Base-by-base conservation (phyloP, 2,797 vertebrate species). In the Pangasius mekongensis region DNA sequence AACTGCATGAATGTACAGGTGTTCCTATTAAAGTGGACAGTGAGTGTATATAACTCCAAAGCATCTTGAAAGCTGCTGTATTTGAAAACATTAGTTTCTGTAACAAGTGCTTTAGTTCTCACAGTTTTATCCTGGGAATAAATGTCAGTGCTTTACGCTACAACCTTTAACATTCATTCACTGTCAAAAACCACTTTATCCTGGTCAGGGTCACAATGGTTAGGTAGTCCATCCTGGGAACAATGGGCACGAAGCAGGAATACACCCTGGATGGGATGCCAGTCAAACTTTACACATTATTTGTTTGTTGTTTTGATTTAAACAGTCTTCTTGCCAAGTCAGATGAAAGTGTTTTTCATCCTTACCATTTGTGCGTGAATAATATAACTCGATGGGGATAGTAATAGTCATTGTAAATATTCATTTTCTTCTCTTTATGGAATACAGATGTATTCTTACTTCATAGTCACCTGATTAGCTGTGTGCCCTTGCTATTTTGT, bases 401-500 rank as follows among this genome's bases (percentile, higher is more conserved):
- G 8, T 43, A 62, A 16, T 14, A 18, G 11, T 47, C 16, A 16
- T 3, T 47, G 33, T 82, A 60, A 60, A 43, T n/a, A 64, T 43
- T 83, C 0, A 39, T 14, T 62, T 62, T 20, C 16, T 27, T 82
- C 0, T 27, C 5, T 39, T 22, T 14, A 22, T 78, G 16, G 18
- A 66, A 22, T 30, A 20, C 58, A 62, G 11, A 83, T 71, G 36
- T 71, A 36, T 39, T 56, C n/a, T 49, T 56, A 13, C 47, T 90
- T 47, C 64, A 81, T 54, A 60, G 39, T 90, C 62, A 87, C 47
- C 82, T 88, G 74, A 52, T 87, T 64, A 22, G 47, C 58, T 83
- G 30, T 69, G 27, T 86, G 36, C 54, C 73, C 82, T 85, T 66
- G 71, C 64, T 47, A 67, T 87, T 39, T 54, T 78, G 62, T 27